Conservation (phyloP, 2,888 invertebrate species). For the Thelaira solivaga region DNA sequence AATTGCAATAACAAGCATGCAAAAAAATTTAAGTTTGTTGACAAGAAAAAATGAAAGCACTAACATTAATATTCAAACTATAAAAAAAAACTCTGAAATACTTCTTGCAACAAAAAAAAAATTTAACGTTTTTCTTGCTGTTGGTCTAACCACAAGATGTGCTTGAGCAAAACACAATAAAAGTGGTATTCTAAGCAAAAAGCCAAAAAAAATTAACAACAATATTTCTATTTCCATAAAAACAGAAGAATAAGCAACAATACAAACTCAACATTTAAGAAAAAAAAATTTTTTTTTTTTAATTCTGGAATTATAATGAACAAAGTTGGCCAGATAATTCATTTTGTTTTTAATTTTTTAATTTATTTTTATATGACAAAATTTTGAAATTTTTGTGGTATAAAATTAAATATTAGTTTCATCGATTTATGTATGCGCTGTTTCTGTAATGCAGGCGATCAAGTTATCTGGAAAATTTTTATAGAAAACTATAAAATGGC, state of each 20-base stretch:
- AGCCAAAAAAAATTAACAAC: background rate
- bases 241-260: background rate
- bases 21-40: background rate
- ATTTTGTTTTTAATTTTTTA: no score
- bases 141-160: slow-evolving; percentile 42
- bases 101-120: slow-evolving; percentile 30
- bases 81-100: slow-evolving; percentile 2
- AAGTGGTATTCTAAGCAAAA: slow-evolving; percentile 43
- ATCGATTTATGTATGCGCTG: no score
- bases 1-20: slow-evolving; percentile 27
- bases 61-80: background rate
- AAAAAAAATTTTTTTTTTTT: no score
- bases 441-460: no score
- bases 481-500: no score
- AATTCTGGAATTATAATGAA: no score
- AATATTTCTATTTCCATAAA: background rate
- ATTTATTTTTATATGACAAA: no score
- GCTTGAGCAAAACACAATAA: slow-evolving; percentile 48
- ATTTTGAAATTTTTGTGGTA: no score
- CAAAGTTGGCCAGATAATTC: no score
- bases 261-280: slow-evolving; percentile 20
- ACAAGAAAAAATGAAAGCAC: background rate
- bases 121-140: slow-evolving; percentile 8
- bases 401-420: no score
- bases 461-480: no score